Base-by-base conservation (phyloP, 92 coral and sea anemone species). In the Virgularia gustaviana region DNA sequence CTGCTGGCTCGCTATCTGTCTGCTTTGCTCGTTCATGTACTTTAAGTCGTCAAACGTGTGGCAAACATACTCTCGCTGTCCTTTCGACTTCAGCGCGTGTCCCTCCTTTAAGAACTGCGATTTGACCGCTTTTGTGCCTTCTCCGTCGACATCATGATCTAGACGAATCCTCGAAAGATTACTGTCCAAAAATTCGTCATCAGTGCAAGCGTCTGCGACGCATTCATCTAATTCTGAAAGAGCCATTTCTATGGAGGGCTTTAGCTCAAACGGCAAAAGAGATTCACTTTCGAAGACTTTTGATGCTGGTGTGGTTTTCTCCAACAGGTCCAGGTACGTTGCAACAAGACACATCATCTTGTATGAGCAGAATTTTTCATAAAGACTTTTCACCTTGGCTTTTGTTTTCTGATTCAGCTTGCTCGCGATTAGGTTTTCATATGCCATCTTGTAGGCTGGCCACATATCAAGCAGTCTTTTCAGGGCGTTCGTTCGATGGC, bases 231-330 rank as follows among this genome's bases (percentile, higher is more conserved):
- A 52, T 7, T 63, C 49, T 11, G 70, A 33, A 9, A 63, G 28
- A 13, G 70, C 42, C 34, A 63, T 63, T 18, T 63, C 71, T 5
- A 63, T 63, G 53, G 16, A 32, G 0, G 32, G 31, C 52, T 37
- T 63, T 35, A 37, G 52, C 29, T 63, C 53, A 16, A 4, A 36
- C 13, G 71, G 71, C 25, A 63, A 22, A 8, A 63, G 71, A 6
- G 51, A 49, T 23, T 63, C 53, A 63, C 71, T 38, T 37, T 63
- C 71, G 16, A 63, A 63, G 71, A 63, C 44, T 23, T 37, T 63
- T 20, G 53, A 63, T 6, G 71, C 53, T 63, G 71, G 24, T 63
- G 0, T 38, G 11, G 71, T 34, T 36, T 63, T 63, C 42, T 63
- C 51, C 44, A 63, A 36, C 9, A 63, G 32, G 42, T 63, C 49